Evolutionary conservation across 2,797 vertebrate species (phyloP), one percentile per base, ranked within the genome.

Genomic region (Lutjanus campechanus): DNA sequence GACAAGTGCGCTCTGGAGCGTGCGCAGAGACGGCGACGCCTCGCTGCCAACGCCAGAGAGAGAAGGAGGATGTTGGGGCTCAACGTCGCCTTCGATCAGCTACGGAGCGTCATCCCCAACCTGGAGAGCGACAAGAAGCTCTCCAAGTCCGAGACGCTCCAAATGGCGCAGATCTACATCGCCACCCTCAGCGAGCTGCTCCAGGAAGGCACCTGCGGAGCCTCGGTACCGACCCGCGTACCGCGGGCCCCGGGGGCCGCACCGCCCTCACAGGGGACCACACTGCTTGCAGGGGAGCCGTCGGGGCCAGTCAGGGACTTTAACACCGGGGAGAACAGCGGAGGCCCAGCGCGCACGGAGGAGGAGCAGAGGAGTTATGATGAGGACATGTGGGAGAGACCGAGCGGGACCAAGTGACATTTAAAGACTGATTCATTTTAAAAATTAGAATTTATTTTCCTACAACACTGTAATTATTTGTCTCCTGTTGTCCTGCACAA

Each of bases 151-250:
- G 96, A 96, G 85, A 96, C 96, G 0, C 92, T 96, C 16, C 96
- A 96, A 60, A 95, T 96, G 96, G 96, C 96, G 6, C 94, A 96
- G 91, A 96, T 96, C 13, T 96, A 96, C 91, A 96, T 96, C 86
- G 59, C 90, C 54, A 95, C 94, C 0, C 95, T 96, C n/a, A 94
- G 89, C 73, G 94, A 95, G 61, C 85, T 96, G 68, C 92, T 96
- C 8, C 82, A 92, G 77, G 90, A 89, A 44, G 85, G 67, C 13
- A 41, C 68, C 47, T 49, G 79, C 15, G 78, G 58, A 11, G 46
- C 19, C 0, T 3, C 66, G 36, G 58, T 7, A 12, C 20, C 78
- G 12, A 41, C 36, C 19, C 16, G 62, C 7, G 13, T 36, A 0
- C 59, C 56, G n/a, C 19, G 53, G 47, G 8, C 63, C 43, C 36